Evolutionary conservation across 2,888 invertebrate genomes (phyloP).

Genomic region (Andrena trimmerana): DNA sequence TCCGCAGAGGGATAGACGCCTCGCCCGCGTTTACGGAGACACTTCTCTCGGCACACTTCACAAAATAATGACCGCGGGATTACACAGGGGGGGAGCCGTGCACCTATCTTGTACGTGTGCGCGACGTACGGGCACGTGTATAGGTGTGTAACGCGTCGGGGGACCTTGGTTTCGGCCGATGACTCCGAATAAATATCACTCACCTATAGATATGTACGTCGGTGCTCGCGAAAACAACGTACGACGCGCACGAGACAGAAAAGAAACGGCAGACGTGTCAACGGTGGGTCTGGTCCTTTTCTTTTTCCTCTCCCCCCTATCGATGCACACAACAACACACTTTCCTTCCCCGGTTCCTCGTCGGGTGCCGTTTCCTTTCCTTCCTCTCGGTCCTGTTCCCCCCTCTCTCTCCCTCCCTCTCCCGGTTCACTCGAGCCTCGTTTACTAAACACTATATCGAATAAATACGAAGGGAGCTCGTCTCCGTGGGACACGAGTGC

Average conservation of each 20-base stretch:
- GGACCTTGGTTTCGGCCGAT: constrained; percentile 59
- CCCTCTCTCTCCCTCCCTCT: neutral
- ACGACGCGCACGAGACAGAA: constrained; percentile 39
- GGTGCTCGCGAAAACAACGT: constrained; percentile 57
- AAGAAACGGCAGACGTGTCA: neutral
- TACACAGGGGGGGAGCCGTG: constrained; percentile 13
- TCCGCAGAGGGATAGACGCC: constrained; percentile 31
- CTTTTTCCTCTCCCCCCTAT: neutral
- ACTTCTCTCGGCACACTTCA: constrained; percentile 58
- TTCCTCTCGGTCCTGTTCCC: neutral
- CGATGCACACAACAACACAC: constrained; percentile 23
- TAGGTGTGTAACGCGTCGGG: constrained; percentile 39
- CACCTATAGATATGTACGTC: constrained; percentile 38
- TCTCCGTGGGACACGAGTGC: constrained; percentile 11
- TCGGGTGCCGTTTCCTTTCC: neutral
- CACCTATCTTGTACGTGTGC: neutral
- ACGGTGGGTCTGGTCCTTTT: neutral
- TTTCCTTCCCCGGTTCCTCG: neutral
- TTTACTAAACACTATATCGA: constrained; percentile 44
- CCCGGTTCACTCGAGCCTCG: constrained; percentile 6
- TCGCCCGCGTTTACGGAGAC: constrained; percentile 4
- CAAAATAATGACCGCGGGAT: constrained; percentile 43
- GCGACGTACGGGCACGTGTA: constrained; percentile 15
- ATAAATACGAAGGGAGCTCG: constrained; percentile 51
- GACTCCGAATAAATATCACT: constrained; percentile 62